phyloP scores from a whole-genome alignment of 2,888 invertebrate species.

The Callimorpha dominula region DNA sequence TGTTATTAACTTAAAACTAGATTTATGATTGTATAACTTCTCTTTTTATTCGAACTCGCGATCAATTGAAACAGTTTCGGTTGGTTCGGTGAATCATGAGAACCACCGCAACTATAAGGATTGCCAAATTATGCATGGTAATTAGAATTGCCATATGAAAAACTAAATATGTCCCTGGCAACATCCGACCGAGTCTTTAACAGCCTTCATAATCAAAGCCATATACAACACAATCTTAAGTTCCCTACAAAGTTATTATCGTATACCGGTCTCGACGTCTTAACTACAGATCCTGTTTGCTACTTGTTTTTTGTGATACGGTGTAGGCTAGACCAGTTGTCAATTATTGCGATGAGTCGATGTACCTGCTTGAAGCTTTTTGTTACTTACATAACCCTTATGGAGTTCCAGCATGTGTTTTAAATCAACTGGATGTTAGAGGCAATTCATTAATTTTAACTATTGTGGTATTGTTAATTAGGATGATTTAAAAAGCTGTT shows the following conservation, averaged over 20 bases:
- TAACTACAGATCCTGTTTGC: slow-evolving; percentile 8
- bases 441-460: neutral
- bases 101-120: too few relatives aligned
- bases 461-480: neutral
- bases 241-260: neutral
- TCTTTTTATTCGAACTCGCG: too few relatives aligned
- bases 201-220: neutral
- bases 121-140: too few relatives aligned
- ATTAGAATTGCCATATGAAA: too few relatives aligned
- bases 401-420: neutral
- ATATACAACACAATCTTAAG: neutral
- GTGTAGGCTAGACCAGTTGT: slow-evolving; percentile 11
- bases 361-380: neutral
- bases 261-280: slow-evolving; percentile 13
- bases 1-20: too few relatives aligned
- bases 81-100: too few relatives aligned
- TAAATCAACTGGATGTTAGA: neutral
- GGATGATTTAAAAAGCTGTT: neutral
- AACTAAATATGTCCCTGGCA: neutral
- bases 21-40: too few relatives aligned
- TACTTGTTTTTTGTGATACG: slow-evolving; percentile 8
- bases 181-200: neutral
- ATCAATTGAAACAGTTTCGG: too few relatives aligned
- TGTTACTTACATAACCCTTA: slow-evolving; percentile 6
- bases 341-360: slow-evolving; percentile 15